Conservation (phyloP, 1,140 invertebrate genomes). For the Orchestia grillus region DNA sequence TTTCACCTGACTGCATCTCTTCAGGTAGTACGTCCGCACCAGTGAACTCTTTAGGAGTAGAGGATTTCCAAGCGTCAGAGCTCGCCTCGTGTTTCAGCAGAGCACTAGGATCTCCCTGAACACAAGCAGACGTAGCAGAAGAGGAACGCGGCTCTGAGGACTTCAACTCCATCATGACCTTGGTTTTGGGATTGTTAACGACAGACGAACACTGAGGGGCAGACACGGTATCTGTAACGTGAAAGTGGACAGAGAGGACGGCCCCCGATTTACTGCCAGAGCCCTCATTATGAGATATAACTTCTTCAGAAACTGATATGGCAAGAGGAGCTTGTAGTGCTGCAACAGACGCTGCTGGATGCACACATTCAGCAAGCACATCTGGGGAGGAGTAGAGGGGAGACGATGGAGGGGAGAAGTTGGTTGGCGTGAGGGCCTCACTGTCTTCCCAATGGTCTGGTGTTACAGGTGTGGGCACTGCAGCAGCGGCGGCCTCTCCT, state of each 20-base stretch:
- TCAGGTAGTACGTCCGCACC: not conserved
- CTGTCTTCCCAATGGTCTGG: constrained; percentile 26
- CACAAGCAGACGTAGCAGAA: not conserved
- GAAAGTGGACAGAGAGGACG: not conserved
- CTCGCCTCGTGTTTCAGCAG: not conserved
- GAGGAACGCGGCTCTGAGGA: not conserved
- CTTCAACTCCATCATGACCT: not conserved
- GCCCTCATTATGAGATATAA: not conserved
- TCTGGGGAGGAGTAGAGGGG: not conserved
- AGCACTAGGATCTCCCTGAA: not conserved
- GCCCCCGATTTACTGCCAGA: not conserved
- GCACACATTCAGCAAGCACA: not conserved
- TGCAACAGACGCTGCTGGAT: not conserved
- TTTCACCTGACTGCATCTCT: not conserved
- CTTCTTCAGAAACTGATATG: not conserved
- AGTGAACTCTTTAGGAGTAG: not conserved
- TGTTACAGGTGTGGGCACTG: not conserved
- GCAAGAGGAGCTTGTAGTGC: not conserved
- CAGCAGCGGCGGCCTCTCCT: not conserved
- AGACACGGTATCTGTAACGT: not conserved
- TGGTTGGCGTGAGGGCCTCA: constrained; percentile 40
- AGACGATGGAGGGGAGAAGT: constrained; percentile 1
- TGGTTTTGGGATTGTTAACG: not conserved
- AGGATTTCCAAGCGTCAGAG: not conserved
- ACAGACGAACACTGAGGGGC: not conserved